Evolutionary conservation across 2,888 invertebrate species (phyloP).

Genomic region (Lycocerus yunnanus): DNA sequence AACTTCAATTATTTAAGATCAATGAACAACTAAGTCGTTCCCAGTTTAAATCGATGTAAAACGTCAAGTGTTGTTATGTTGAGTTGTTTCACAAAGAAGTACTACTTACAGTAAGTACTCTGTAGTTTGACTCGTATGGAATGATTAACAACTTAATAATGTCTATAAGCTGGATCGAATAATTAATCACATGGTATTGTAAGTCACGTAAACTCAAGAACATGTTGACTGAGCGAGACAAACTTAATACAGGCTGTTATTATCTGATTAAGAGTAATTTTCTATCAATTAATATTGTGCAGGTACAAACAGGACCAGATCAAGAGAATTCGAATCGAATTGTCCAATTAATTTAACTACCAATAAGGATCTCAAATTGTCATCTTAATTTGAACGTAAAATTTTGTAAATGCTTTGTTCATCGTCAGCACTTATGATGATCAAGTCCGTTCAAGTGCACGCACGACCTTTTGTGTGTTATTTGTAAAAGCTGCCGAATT

Average conservation of each 20-base stretch:
- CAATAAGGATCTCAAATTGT: not conserved
- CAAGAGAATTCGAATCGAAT: not conserved
- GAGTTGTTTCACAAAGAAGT: not conserved
- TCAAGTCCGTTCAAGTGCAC: too few species aligned
- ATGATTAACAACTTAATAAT: not conserved
- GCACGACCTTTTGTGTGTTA: too few species aligned
- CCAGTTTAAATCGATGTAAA: not conserved
- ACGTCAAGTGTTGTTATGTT: not conserved
- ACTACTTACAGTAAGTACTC: not conserved
- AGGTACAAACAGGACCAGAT: not conserved
- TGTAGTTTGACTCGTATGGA: not conserved
- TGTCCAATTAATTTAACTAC: not conserved
- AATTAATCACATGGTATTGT: conserved; percentile 1
- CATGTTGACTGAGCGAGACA: not conserved
- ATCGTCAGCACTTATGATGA: too few species aligned
- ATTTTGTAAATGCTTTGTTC: too few species aligned
- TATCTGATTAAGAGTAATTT: not conserved
- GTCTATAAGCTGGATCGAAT: not conserved
- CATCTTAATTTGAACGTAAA: too few species aligned
- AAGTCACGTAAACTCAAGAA: not conserved
- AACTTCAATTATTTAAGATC: not conserved
- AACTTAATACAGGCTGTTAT: not conserved
- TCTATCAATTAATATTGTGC: not conserved
- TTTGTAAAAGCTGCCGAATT: too few species aligned
- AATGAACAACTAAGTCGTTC: not conserved